Evolutionary conservation across 2,888 invertebrate species (phyloP), one percentile per base, ranked within the genome.

Genomic region (Aproaerema taeniolella): DNA sequence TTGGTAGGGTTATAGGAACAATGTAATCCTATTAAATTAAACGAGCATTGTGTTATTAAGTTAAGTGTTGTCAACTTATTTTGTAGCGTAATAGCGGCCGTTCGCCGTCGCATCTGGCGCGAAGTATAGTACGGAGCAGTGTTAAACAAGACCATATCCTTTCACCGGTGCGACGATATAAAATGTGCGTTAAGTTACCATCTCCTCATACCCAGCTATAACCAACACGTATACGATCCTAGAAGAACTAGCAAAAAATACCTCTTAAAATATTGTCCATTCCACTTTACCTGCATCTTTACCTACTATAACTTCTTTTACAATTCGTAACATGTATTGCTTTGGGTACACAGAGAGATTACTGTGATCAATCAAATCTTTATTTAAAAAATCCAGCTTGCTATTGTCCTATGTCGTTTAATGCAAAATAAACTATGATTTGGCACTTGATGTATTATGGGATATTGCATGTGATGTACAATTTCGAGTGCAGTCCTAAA

Each of bases 371-470:
- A 61, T 57, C 37, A 13, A 26, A 9, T 26, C 8, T 6, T 20
- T 26, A 26, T 26, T 26, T 26, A 26, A 20, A 20, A 52, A 41
- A 38, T 36, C 38, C 16, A 44, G 70, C 74, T 65, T 68, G 75
- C 74, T 69, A 70, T 69, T 75, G 74, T 66, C 77, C 73, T 49
- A 12, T 29, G 11, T 16, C 28, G 7, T 17, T 30, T 7, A 11
- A 9, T 47, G 51, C 31, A 43, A 54, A 52, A 53, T 41, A 47
- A 53, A 58, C 45, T 58, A 67, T 69, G 67, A 67, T 83, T 82
- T 83, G 82, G 82, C 82, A 83, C 83, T 75, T 58, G 58, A 57
- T 55, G 58, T 68, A 65, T 63, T 63, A 60, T 52, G 54, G 53
- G 46, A 57, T 52, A 54, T n/a, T n/a, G n/a, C n/a, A n/a, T n/a